Evolutionary conservation across 2,797 vertebrate species (phyloP).

Genomic region (Enoplosus armatus): DNA sequence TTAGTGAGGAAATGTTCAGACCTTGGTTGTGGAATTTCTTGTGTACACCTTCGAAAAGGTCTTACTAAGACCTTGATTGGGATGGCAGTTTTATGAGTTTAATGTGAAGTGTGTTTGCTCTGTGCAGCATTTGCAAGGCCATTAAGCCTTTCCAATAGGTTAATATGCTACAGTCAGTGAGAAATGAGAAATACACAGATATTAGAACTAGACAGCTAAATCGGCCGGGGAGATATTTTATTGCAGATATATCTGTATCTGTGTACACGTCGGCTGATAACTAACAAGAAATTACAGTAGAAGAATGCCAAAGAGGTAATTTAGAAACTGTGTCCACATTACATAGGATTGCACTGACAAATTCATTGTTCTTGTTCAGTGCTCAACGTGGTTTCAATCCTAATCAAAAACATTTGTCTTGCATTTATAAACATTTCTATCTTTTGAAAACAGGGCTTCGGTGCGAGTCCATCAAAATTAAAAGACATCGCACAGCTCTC

Average conservation of each 20-base stretch:
- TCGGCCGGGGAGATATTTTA: not conserved
- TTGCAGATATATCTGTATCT: not conserved
- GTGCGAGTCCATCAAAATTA: not conserved
- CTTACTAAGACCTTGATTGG: conserved; percentile 10
- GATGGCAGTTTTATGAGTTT: conserved; percentile 11
- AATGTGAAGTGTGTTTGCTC: conserved; percentile 44
- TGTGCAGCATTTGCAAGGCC: conserved; percentile 33
- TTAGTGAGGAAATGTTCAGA: conserved; percentile 10
- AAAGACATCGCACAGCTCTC: not conserved
- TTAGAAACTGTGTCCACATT: not conserved
- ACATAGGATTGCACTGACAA: not conserved
- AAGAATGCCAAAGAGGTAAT: not conserved
- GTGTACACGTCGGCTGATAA: not conserved
- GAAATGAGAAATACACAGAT: conserved; percentile 42
- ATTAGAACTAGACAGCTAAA: conserved; percentile 3
- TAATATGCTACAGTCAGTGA: conserved; percentile 34
- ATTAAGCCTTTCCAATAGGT: conserved; percentile 23
- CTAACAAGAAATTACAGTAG: not conserved
- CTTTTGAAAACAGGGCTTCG: not conserved
- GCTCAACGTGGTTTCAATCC: too few relatives aligned
- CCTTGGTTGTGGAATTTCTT: conserved; percentile 41
- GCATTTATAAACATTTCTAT: too few relatives aligned
- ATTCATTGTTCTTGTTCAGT: not conserved
- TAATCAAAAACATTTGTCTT: not conserved
- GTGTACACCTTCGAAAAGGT: conserved; percentile 14